These are phyloP conservation scores for Ridgeia piscesae DNA, from an alignment of 1,140 invertebrate genomes.

Conservation along the genomic window DNA sequence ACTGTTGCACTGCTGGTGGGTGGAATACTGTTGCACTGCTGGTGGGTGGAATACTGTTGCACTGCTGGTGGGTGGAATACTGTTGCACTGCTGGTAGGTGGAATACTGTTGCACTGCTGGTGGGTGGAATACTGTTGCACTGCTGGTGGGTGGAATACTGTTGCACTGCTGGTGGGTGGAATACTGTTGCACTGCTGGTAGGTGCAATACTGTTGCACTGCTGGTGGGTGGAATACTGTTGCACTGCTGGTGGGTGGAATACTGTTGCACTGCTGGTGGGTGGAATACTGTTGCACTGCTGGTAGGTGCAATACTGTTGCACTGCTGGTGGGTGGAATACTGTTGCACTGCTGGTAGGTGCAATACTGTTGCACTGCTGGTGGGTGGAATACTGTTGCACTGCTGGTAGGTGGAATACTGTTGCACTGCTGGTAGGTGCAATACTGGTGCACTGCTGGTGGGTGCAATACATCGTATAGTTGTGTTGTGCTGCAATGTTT, in stretches of 20 bases:
- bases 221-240: too few relatives aligned
- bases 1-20: too few relatives aligned
- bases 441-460: constrained; percentile 4
- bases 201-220: not conserved
- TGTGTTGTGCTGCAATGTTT: too few relatives aligned
- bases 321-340: too few relatives aligned
- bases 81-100: constrained; percentile 10
- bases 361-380: too few relatives aligned
- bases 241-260: constrained; percentile 8
- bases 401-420: not conserved
- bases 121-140: not conserved
- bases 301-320: not conserved
- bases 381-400: not conserved
- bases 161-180: too few relatives aligned
- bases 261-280: too few relatives aligned
- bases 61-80: too few relatives aligned
- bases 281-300: not conserved
- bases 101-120: too few relatives aligned
- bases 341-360: constrained; percentile 10
- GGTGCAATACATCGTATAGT: not conserved
- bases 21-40: not conserved
- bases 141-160: not conserved
- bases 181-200: constrained; percentile 7
- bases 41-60: not conserved
- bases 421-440: too few relatives aligned